Evolutionary conservation across 1,140 invertebrate genomes (phyloP).

Genomic region (Drosophila rufa): DNA sequence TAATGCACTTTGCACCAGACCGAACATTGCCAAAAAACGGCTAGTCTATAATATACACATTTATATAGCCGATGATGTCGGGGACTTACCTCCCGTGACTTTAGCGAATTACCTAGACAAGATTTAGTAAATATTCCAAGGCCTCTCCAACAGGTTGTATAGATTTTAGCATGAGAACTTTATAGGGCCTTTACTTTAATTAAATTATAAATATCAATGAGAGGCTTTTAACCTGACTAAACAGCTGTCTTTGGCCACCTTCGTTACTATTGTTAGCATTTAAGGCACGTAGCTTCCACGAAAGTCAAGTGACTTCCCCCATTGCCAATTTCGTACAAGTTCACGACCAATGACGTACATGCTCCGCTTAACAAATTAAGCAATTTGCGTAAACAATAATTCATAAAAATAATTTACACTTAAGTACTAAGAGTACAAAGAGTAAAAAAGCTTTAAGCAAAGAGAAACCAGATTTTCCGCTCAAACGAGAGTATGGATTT

Average conservation of each 20-base stretch:
- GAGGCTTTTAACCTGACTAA: conserved; percentile 34
- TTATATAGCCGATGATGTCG: conserved; percentile 31
- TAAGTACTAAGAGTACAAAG: not conserved
- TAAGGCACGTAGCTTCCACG: conserved; percentile 53
- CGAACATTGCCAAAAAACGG: conserved; percentile 64
- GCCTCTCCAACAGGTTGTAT: not conserved
- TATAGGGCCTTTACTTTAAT: not conserved
- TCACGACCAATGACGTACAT: conserved; percentile 62
- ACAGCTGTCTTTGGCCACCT: conserved; percentile 37
- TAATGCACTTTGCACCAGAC: conserved; percentile 63
- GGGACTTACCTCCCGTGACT: conserved; percentile 28
- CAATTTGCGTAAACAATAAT: conserved; percentile 24
- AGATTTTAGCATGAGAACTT: conserved; percentile 1
- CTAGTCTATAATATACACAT: conserved; percentile 21
- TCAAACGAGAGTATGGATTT: not conserved
- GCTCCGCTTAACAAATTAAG: conserved; percentile 46
- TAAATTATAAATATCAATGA: conserved; percentile 4
- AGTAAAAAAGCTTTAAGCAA: not conserved
- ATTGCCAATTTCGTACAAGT: conserved; percentile 48
- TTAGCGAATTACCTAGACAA: not conserved
- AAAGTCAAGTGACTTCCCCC: conserved; percentile 44
- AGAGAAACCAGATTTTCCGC: not conserved
- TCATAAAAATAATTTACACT: conserved; percentile 21
- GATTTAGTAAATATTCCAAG: conserved; percentile 3
- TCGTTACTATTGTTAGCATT: conserved; percentile 44